phyloP scores from a whole-genome alignment of 2,888 invertebrate genomes.

The Ephialtes manifestator region DNA sequence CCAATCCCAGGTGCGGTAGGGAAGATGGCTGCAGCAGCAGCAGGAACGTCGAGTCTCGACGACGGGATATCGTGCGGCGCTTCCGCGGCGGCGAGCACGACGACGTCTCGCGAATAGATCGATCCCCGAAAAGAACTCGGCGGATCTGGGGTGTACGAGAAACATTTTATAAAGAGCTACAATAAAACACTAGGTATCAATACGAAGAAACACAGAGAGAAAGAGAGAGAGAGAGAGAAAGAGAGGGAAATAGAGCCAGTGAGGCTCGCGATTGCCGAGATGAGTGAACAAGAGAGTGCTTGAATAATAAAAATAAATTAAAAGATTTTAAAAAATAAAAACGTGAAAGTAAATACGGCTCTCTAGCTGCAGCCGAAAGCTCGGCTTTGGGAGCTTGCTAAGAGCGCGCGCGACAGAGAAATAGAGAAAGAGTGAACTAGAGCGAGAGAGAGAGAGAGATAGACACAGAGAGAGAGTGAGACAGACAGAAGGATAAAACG shows the following conservation, averaged over 20 bases:
- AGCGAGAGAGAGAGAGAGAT: slow-evolving; percentile 31
- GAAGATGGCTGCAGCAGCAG: slow-evolving; percentile 68
- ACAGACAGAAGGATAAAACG: slow-evolving; percentile 29
- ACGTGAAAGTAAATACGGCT: slow-evolving; percentile 56
- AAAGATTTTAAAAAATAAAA: slow-evolving; percentile 35
- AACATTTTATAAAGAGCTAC: background rate
- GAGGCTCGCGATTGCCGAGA: slow-evolving; percentile 44
- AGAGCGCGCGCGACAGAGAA: slow-evolving; percentile 57
- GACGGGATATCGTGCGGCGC: slow-evolving; percentile 70
- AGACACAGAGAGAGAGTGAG: slow-evolving; percentile 23
- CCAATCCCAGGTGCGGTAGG: slow-evolving; percentile 48
- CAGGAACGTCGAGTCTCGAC: slow-evolving; percentile 59
- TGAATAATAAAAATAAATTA: slow-evolving; percentile 46
- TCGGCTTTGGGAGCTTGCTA: slow-evolving; percentile 17
- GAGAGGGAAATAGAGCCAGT: slow-evolving; percentile 23
- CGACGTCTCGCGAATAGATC: slow-evolving; percentile 69
- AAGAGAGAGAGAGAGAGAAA: slow-evolving; percentile 26
- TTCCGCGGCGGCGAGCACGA: slow-evolving; percentile 70
- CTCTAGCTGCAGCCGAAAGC: slow-evolving; percentile 48
- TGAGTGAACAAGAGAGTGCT: slow-evolving; percentile 62
- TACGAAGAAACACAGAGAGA: slow-evolving; percentile 23
- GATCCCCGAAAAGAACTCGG: slow-evolving; percentile 58
- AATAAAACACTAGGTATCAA: slow-evolving; percentile 12
- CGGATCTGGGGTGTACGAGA: slow-evolving; percentile 40
- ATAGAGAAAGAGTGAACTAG: background rate